Evolutionary conservation across 2,888 invertebrate genomes (phyloP).

Genomic region (Dioctria rufipes): DNA sequence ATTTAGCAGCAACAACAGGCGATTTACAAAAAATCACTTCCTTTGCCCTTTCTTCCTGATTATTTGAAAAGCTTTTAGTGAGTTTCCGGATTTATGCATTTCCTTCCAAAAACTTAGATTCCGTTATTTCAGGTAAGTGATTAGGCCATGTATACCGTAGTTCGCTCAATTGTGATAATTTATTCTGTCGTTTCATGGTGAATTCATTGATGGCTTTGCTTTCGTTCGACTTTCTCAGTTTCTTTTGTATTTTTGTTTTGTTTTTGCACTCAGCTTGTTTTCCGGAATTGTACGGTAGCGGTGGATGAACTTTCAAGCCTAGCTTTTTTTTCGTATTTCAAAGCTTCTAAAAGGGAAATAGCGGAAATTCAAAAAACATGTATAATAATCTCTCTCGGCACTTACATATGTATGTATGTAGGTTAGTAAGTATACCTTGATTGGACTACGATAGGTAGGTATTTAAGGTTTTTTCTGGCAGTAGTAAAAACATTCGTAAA

Average conservation of each 20-base stretch:
- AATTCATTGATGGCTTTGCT: not conserved
- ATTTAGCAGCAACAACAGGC: not conserved
- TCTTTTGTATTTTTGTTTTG: conserved; percentile 6
- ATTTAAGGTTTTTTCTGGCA: no score
- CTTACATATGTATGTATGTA: no score
- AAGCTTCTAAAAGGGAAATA: no score
- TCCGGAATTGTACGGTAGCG: not conserved
- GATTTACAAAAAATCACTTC: not conserved
- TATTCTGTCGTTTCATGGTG: conserved; percentile 14
- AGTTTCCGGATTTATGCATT: not conserved
- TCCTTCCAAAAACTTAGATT: not conserved
- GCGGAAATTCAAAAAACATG: no score
- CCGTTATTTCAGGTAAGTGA: not conserved
- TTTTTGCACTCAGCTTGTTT: conserved; percentile 1
- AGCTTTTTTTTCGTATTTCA: not conserved
- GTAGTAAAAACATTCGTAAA: no score
- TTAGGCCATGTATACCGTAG: not conserved
- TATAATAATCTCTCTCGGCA: no score
- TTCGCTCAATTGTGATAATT: not conserved
- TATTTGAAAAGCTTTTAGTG: no score
- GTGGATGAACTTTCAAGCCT: conserved; percentile 3
- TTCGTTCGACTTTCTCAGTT: conserved; percentile 14
- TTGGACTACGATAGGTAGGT: no score
- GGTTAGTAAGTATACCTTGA: no score
- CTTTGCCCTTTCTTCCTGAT: not conserved